phyloP scores from a whole-genome alignment of 2,888 invertebrate genomes.

The Mechanitis mazaeus region DNA sequence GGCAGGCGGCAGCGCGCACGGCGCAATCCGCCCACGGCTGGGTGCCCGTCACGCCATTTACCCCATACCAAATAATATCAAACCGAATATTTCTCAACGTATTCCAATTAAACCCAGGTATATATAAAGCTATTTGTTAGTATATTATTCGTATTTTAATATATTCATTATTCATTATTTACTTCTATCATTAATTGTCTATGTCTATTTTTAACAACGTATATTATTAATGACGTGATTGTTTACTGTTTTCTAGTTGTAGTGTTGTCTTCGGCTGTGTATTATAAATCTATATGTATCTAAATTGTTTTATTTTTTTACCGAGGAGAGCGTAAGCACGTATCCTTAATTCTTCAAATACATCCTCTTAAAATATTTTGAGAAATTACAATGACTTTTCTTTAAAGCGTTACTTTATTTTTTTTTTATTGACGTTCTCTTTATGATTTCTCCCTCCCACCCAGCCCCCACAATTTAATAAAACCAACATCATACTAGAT shows the following conservation, averaged over 20 bases:
- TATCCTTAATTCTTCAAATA: too few relatives aligned
- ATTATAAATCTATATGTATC: too few relatives aligned
- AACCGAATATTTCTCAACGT: conserved; percentile 39
- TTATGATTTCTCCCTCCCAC: too few relatives aligned
- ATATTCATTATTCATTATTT: conserved; percentile 10
- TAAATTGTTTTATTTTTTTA: too few relatives aligned
- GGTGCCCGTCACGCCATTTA: conserved; percentile 57
- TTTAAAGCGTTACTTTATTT: too few relatives aligned
- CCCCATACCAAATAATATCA: conserved; percentile 59
- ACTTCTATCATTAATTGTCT: conserved; percentile 3
- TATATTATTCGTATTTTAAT: conserved; percentile 4
- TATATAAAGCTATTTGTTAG: conserved; percentile 10
- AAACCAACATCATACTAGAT: too few relatives aligned
- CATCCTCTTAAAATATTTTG: too few relatives aligned
- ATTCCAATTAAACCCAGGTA: conserved; percentile 25
- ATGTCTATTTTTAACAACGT: not conserved
- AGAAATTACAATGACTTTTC: too few relatives aligned
- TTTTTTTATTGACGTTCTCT: too few relatives aligned
- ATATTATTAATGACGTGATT: conserved; percentile 11
- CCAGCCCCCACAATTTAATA: too few relatives aligned
- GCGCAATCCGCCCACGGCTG: conserved; percentile 58
- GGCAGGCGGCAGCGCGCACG: conserved; percentile 47
- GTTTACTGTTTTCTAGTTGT: conserved; percentile 15
- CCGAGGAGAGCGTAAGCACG: too few relatives aligned
- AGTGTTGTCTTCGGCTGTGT: not conserved